phyloP scores from a whole-genome alignment of 2,888 invertebrate species.

The Copidosoma aretas region DNA sequence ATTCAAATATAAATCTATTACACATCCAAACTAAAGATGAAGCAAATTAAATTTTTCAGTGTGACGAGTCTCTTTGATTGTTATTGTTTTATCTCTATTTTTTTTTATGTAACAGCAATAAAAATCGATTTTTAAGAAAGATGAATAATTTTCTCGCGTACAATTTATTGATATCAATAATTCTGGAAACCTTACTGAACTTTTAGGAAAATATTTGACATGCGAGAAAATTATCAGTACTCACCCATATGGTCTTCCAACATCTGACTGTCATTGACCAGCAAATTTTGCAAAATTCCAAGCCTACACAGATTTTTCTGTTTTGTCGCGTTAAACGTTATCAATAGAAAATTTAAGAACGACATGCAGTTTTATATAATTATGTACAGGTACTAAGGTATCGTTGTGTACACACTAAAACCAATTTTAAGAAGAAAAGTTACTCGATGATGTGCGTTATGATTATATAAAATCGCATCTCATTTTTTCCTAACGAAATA shows the following conservation, averaged over 20 bases:
- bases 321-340: slow-evolving; percentile 9
- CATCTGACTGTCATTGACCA: slow-evolving; percentile 15
- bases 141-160: slow-evolving; percentile 1
- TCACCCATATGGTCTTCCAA: slow-evolving; percentile 31
- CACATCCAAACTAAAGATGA: slow-evolving; percentile 49
- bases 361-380: slow-evolving; percentile 20
- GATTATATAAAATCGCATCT: slow-evolving; percentile 22
- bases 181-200: slow-evolving; percentile 6
- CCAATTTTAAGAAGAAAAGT: slow-evolving; percentile 15
- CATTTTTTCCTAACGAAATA: neutral
- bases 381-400: slow-evolving; percentile 12
- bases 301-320: slow-evolving; percentile 15
- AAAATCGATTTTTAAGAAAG: slow-evolving; percentile 12
- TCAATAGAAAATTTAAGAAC: slow-evolving; percentile 23
- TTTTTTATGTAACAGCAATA: slow-evolving; percentile 27
- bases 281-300: slow-evolving; percentile 2
- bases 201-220: slow-evolving; percentile 24
- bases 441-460: slow-evolving; percentile 9
- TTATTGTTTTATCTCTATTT: slow-evolving; percentile 14
- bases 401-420: slow-evolving; percentile 10
- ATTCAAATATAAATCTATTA: slow-evolving; percentile 33
- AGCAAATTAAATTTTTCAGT: slow-evolving; percentile 24
- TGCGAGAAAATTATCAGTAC: slow-evolving; percentile 16
- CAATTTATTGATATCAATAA: slow-evolving; percentile 3
- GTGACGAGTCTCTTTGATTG: slow-evolving; percentile 27